A percentile compares a stretch with the other conserved stretches of the same genome.
Evolutionary conservation across 2,797 vertebrate species (phyloP).

Genomic region (Peromyscus melanophrys): DNA sequence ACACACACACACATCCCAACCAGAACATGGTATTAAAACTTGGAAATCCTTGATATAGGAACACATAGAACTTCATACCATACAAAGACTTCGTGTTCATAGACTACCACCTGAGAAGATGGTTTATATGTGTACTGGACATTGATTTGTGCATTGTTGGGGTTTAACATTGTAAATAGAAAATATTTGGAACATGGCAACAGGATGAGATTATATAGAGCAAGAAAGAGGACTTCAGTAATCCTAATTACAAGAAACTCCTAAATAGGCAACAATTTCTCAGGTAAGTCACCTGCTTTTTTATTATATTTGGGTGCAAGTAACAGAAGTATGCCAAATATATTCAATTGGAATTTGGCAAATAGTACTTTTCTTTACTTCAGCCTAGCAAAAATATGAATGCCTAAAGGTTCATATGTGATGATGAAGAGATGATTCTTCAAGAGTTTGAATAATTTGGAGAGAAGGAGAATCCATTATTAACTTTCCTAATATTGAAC

Average conservation of each 20-base stretch:
- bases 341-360: conserved; percentile 77
- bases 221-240: conserved; percentile 55
- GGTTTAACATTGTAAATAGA: not conserved
- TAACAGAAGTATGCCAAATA: conserved; percentile 60
- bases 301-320: conserved; percentile 80
- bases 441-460: conserved; percentile 78
- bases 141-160: not conserved
- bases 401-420: conserved; percentile 77
- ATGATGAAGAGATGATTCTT: conserved; percentile 74
- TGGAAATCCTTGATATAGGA: conserved; percentile 65
- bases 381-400: conserved; percentile 58
- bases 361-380: conserved; percentile 73
- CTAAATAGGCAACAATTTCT: conserved; percentile 71
- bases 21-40: conserved; percentile 56
- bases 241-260: conserved; percentile 60
- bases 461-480: not conserved
- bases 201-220: conserved; percentile 53
- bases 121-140: conserved; percentile 64
- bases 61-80: conserved; percentile 39
- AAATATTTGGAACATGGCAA: conserved; percentile 13
- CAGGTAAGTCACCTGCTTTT: conserved; percentile 70
- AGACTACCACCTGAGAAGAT: not conserved
- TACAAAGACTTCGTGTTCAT: not conserved
- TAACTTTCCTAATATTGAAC: conserved; percentile 22
- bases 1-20: not conserved